Conservation (phyloP, 1,140 invertebrate genomes). For the Drosophila pandora region DNA sequence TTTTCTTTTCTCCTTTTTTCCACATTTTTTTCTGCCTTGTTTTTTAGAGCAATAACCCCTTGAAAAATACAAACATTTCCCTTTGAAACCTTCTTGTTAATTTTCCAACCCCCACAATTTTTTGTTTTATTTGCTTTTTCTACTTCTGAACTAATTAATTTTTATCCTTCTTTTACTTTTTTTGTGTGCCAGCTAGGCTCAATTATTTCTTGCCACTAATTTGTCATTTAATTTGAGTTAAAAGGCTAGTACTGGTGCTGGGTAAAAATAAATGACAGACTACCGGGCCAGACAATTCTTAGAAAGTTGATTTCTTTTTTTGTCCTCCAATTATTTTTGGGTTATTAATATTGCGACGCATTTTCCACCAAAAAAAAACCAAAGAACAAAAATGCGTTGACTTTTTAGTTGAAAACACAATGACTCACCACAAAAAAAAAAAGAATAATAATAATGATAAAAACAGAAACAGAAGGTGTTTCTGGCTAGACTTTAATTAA, state of each 20-base stretch:
- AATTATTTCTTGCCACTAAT: constrained; percentile 1
- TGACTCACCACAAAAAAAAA: constrained; percentile 24
- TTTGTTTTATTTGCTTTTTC: neutral
- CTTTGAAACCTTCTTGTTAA: neutral
- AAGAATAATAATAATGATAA: neutral
- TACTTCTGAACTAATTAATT: too few species aligned
- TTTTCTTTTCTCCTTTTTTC: too few species aligned
- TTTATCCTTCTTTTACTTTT: neutral
- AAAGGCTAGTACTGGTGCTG: neutral
- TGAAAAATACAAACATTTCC: neutral
- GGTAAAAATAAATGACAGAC: neutral
- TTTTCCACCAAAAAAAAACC: constrained; percentile 19
- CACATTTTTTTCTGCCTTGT: too few species aligned
- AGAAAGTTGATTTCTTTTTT: constrained; percentile 35
- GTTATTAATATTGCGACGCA: constrained; percentile 53
- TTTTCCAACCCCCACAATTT: neutral
- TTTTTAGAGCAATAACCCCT: constrained; percentile 25
- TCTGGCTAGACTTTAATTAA: neutral
- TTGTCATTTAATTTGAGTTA: neutral
- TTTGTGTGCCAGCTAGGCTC: neutral
- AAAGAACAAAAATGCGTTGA: neutral
- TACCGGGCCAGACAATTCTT: neutral
- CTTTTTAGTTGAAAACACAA: constrained; percentile 34
- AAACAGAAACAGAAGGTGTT: neutral
- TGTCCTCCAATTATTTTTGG: constrained; percentile 12